Conservation (phyloP, 1,140 invertebrate genomes). For the Tetragonula clypearis region DNA sequence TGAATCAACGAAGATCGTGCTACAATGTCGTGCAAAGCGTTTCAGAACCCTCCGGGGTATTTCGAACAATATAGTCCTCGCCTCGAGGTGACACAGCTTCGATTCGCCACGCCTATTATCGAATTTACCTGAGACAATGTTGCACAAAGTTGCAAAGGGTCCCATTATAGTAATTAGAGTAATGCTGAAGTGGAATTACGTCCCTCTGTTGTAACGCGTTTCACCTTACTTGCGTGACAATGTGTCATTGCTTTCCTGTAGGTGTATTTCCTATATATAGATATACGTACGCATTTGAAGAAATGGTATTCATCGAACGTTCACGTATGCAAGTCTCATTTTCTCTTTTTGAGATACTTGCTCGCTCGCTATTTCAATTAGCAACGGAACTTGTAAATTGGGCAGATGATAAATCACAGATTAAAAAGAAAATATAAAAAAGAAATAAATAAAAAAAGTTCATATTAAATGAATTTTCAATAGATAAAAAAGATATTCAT, state of each 20-base stretch:
- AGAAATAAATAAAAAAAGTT: too few species aligned
- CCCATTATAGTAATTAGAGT: neutral
- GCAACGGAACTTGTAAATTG: too few species aligned
- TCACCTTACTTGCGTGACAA: neutral
- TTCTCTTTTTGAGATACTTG: too few species aligned
- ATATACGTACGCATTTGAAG: too few species aligned
- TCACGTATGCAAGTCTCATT: too few species aligned
- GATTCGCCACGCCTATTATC: neutral
- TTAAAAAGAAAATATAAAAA: too few species aligned
- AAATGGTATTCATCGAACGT: too few species aligned
- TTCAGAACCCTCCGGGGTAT: neutral
- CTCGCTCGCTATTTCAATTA: too few species aligned
- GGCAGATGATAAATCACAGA: too few species aligned
- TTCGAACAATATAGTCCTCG: neutral
- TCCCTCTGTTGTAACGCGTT: neutral
- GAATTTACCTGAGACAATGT: neutral
- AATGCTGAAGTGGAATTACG: neutral
- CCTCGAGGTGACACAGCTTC: neutral
- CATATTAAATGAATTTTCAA: too few species aligned
- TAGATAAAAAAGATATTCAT: too few species aligned
- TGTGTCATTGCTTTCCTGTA: neutral
- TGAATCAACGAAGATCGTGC: neutral
- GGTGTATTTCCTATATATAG: too few species aligned
- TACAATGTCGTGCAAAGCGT: neutral
- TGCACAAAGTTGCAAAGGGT: neutral